Evolutionary conservation across 2,113 vertebrate genomes (phyloP).

Genomic region (Misgurnus mizolepis): DNA sequence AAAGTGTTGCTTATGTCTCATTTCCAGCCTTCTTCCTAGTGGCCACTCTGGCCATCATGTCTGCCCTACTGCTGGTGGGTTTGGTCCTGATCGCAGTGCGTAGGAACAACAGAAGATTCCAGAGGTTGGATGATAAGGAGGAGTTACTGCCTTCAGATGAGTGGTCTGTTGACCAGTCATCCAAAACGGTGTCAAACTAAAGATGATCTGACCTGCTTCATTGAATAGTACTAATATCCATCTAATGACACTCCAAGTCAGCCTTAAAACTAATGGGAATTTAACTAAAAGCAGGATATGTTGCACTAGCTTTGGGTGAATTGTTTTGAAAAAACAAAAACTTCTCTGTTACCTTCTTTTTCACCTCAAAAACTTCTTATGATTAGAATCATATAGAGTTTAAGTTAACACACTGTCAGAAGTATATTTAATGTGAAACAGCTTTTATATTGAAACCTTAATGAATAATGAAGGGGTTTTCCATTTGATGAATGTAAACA

Average conservation of each 20-base stretch:
- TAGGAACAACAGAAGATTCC: conserved; percentile 23
- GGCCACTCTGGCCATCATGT: conserved; percentile 62
- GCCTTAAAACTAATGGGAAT: neutral
- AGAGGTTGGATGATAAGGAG: conserved; percentile 65
- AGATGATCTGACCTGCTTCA: neutral
- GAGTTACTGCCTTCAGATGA: conserved; percentile 66
- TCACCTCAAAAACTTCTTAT: neutral
- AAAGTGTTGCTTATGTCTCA: neutral
- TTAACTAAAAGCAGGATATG: neutral
- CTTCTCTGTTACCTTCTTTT: neutral
- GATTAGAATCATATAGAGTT: neutral
- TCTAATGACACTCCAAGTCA: conserved; percentile 31
- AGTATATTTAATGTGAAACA: conserved; percentile 4
- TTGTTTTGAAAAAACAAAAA: neutral
- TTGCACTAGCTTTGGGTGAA: conserved; percentile 1
- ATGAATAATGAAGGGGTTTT: neutral
- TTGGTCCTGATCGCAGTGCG: conserved; percentile 64
- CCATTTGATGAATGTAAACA: too few relatives aligned
- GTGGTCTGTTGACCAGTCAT: conserved; percentile 57
- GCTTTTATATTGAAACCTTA: neutral
- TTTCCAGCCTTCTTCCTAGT: conserved; percentile 70
- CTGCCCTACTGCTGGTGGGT: conserved; percentile 59
- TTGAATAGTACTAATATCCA: neutral
- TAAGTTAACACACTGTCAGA: neutral
- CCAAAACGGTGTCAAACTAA: neutral